Percentiles rank a stretch among this genome's conserved stretches.
Evolutionary conservation across 2,888 invertebrate genomes (phyloP).

Genomic region (Rhogogaster chlorosoma): DNA sequence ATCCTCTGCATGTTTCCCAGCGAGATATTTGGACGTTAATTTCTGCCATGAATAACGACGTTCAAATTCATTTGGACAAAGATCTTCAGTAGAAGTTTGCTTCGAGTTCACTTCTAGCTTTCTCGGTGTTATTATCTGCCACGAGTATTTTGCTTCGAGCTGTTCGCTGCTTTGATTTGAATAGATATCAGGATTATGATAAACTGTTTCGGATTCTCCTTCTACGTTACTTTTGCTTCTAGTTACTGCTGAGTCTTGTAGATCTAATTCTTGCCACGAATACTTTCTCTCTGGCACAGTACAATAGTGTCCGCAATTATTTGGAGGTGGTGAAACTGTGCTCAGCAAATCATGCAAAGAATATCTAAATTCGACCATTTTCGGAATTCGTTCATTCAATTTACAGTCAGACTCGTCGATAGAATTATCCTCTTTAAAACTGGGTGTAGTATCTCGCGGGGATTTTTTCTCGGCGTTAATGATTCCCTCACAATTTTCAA

Average conservation of each 20-base stretch:
- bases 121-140: slow-evolving; percentile 15
- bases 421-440: background rate
- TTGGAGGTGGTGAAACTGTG: background rate
- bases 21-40: slow-evolving; percentile 36
- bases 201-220: background rate
- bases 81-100: slow-evolving; percentile 40
- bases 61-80: slow-evolving; percentile 3
- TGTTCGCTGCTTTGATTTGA: background rate
- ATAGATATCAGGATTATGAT: background rate
- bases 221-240: background rate
- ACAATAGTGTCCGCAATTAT: background rate
- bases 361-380: background rate
- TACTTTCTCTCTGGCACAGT: background rate
- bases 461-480: background rate
- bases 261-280: slow-evolving; percentile 6
- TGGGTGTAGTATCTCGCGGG: background rate
- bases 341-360: background rate
- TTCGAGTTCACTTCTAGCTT: background rate
- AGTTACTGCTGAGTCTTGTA: background rate
- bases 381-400: background rate
- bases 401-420: background rate
- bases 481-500: background rate
- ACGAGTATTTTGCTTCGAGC: slow-evolving; percentile 33
- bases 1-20: background rate
- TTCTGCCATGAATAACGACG: slow-evolving; percentile 38